Conservation (phyloP, 1,140 invertebrate species). For the Mya arenaria region DNA sequence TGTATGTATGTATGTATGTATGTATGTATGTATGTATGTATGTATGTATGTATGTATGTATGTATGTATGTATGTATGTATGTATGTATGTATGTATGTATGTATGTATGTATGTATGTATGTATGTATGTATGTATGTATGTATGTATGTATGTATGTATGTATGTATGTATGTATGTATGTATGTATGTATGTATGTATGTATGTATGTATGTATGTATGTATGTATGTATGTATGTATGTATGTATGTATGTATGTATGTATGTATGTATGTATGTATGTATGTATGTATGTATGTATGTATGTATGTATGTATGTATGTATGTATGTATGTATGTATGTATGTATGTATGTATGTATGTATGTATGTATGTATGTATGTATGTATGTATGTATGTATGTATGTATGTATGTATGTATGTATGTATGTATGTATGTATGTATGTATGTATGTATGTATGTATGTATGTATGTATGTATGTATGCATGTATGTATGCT, state of each 20-base stretch:
- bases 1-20: slow-evolving; percentile 49
- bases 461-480: slow-evolving; percentile 48
- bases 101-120: slow-evolving; percentile 33
- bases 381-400: slow-evolving; percentile 49
- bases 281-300: slow-evolving; percentile 33
- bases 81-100: slow-evolving; percentile 43
- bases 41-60: slow-evolving; percentile 48
- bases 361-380: slow-evolving; percentile 49
- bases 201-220: slow-evolving; percentile 33
- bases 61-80: slow-evolving; percentile 48
- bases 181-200: slow-evolving; percentile 33
- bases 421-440: slow-evolving; percentile 49
- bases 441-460: slow-evolving; percentile 46
- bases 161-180: slow-evolving; percentile 33
- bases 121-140: slow-evolving; percentile 33
- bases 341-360: slow-evolving; percentile 49
- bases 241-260: slow-evolving; percentile 33
- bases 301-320: slow-evolving; percentile 43
- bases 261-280: slow-evolving; percentile 30
- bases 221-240: slow-evolving; percentile 33
- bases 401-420: slow-evolving; percentile 49
- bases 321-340: slow-evolving; percentile 49
- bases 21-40: slow-evolving; percentile 49
- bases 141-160: slow-evolving; percentile 33
- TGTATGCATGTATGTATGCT: slow-evolving; percentile 22